Base-by-base conservation (phyloP, 2,888 invertebrate species). In the Apoderus coryli region DNA sequence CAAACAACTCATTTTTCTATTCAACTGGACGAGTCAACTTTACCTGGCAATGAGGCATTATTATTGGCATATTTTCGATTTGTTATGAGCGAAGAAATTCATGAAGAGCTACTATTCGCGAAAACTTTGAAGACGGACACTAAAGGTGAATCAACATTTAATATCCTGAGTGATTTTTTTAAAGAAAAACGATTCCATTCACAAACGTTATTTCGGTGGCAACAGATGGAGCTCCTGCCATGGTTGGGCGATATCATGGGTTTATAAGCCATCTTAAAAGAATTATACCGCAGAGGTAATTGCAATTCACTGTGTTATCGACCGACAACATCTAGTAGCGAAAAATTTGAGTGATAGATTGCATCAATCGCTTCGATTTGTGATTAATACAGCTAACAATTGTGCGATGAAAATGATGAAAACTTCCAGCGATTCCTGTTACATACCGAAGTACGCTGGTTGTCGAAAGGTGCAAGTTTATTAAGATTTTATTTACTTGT, bases 11-110 rank as follows among this genome's bases (percentile, higher is more conserved):
- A n/a, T 36, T 39, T 40, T 37, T 29, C 40, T 23, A 22, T 43
- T 31, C 43, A 45, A 36, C 26, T 45, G 24, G 43, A 45, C 35
- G 44, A 43, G 32, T 33, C 34, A 25, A 39, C 37, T 22, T 34
- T 41, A 26, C 30, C 42, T 16, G 31, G 29, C 16, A 32, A 37
- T 31, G 33, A 32, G 15, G 42, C 40, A 31, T 25, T 32, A 3
- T 31, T 39, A 28, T 31, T 41, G 31, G 26, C 28, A 14, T 38
- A 30, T 29, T n/a, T 35, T 27, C 15, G n/a, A n/a, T n/a, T n/a
- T n/a, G 14, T 15, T 25, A 30, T 10, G 15, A 19, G 14, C 22
- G 24, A 11, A 25, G 24, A 22, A 9, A 30, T 30, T 12, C 33
- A 24, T 35, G 32, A 35, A 32, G 28, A 34, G 33, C 34, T 35